These are phyloP conservation scores for Rhinella marina DNA, from an alignment of 2,797 vertebrate species.

Conservation along the genomic window DNA sequence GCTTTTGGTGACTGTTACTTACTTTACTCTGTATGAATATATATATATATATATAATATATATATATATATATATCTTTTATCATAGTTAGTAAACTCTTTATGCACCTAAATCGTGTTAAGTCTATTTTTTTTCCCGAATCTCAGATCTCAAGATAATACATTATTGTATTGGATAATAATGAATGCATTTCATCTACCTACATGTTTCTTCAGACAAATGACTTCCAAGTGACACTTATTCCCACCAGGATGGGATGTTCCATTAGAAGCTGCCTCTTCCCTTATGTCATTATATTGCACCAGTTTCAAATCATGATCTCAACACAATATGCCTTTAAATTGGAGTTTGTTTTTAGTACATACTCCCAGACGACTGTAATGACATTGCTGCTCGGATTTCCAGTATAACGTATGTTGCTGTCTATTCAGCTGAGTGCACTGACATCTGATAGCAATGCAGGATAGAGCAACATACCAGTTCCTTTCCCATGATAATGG, in stretches of 20 bases:
- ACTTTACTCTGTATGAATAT: too few relatives aligned
- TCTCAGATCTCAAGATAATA: too few relatives aligned
- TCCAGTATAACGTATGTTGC: conserved; percentile 42
- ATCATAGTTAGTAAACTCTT: too few relatives aligned
- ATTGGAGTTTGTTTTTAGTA: conserved; percentile 7
- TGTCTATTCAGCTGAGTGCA: conserved; percentile 44
- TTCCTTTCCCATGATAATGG: conserved; percentile 35
- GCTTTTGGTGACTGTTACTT: too few relatives aligned
- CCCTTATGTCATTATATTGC: neutral
- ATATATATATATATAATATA: too few relatives aligned
- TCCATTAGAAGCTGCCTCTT: neutral
- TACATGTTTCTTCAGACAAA: neutral
- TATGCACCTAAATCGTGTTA: too few relatives aligned
- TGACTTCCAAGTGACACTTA: neutral
- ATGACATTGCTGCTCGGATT: conserved; percentile 53
- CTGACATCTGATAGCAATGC: conserved; percentile 48
- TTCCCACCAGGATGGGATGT: neutral
- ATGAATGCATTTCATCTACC: neutral
- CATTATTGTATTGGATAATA: too few relatives aligned
- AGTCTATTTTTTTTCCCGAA: too few relatives aligned
- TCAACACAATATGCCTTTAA: conserved; percentile 20
- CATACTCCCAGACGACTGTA: conserved; percentile 32
- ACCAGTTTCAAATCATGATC: neutral
- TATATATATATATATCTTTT: too few relatives aligned
- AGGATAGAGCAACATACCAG: conserved; percentile 31